These are phyloP conservation scores for Neogobius melanostomus DNA, from an alignment of 2,113 vertebrate species.

Conservation along the genomic window DNA sequence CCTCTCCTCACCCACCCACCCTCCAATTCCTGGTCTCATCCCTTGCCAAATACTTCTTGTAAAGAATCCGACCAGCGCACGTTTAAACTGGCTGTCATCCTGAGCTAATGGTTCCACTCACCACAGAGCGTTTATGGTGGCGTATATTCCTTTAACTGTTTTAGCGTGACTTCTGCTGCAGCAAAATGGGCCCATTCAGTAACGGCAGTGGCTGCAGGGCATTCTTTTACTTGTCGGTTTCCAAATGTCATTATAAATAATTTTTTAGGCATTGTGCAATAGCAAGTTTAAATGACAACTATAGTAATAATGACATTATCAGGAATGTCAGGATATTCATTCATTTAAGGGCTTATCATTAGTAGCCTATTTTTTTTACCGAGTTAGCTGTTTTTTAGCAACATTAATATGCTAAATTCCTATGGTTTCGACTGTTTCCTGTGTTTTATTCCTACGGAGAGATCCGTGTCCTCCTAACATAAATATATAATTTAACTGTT, in stretches of 20 bases:
- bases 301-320: no score
- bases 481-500: no score
- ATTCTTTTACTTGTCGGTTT: constrained; percentile 13
- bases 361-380: no score
- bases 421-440: no score
- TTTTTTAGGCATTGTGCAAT: background rate
- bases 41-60: constrained; percentile 28
- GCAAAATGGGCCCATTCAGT: constrained; percentile 20
- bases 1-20: background rate
- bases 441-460: no score
- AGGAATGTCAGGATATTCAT: no score
- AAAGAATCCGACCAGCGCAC: constrained; percentile 40
- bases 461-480: no score
- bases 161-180: constrained; percentile 11
- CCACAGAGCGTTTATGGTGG: constrained; percentile 9
- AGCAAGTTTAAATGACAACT: background rate
- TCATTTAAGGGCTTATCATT: no score
- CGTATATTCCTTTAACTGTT: constrained; percentile 16
- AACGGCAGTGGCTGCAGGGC: background rate
- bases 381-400: no score
- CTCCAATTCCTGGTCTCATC: constrained; percentile 5
- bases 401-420: no score
- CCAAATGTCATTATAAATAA: constrained; percentile 3
- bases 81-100: constrained; percentile 37
- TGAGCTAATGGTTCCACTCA: constrained; percentile 21